phyloP scores from a whole-genome alignment of 2,113 vertebrate genomes.

The Mesitornis unicolor region DNA sequence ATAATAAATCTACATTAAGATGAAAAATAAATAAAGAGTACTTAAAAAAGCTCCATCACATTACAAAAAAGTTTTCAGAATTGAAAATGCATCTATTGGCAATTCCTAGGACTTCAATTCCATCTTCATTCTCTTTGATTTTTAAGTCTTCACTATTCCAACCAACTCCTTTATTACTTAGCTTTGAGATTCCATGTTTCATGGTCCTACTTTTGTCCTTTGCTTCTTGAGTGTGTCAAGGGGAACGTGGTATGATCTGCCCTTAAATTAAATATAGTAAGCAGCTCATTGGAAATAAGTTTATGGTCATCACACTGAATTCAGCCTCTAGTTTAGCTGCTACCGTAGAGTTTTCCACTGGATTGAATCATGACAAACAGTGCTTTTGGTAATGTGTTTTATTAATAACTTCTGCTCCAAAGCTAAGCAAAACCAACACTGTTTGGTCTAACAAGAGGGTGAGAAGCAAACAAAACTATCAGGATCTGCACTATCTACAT shows the following conservation, averaged over 20 bases:
- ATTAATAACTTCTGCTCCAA: background rate
- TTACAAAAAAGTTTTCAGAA: background rate
- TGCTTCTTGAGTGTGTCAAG: background rate
- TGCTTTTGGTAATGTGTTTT: background rate
- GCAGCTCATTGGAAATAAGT: background rate
- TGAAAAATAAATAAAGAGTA: background rate
- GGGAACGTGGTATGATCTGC: background rate
- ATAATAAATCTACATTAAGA: slow-evolving; percentile 7
- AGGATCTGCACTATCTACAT: background rate
- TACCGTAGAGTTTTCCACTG: background rate
- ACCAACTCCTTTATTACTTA: background rate
- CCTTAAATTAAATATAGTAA: background rate
- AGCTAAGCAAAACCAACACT: background rate
- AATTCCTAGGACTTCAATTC: background rate
- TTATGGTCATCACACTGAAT: background rate
- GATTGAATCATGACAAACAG: background rate
- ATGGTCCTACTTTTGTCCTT: background rate
- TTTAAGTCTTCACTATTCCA: background rate
- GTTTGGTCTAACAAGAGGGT: background rate
- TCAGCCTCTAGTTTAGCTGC: background rate
- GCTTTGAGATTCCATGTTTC: background rate
- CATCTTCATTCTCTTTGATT: background rate
- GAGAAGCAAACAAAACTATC: background rate
- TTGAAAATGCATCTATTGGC: background rate
- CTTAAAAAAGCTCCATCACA: background rate